Evolutionary conservation across 2,888 invertebrate species (phyloP).

Genomic region (Epinotia demarniana): DNA sequence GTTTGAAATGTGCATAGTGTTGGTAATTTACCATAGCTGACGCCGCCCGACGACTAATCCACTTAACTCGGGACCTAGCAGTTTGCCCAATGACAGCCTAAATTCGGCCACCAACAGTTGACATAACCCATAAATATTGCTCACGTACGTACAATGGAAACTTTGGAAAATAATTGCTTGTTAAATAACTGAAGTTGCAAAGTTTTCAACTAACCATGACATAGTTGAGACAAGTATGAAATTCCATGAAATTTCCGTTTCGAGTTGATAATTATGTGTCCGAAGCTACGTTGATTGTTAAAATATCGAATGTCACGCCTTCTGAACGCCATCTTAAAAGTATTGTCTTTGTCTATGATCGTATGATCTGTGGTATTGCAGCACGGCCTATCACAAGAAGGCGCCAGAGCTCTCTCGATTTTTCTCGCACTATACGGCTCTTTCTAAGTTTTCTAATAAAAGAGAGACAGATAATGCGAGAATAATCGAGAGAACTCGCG

Average conservation of each 20-base stretch:
- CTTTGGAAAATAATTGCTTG: constrained; percentile 47
- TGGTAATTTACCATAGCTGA: constrained; percentile 48
- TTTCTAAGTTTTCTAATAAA: too few relatives aligned
- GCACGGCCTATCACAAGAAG: too few relatives aligned
- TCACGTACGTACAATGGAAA: constrained; percentile 50
- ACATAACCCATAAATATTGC: constrained; percentile 55
- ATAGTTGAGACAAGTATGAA: constrained; percentile 36
- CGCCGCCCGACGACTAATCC: constrained; percentile 63
- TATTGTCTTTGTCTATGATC: too few relatives aligned
- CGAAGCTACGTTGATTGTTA: not conserved
- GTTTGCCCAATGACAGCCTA: constrained; percentile 57
- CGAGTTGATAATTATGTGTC: not conserved
- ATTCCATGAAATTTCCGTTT: constrained; percentile 5
- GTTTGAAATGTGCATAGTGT: constrained; percentile 10
- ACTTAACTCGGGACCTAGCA: constrained; percentile 57
- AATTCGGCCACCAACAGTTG: constrained; percentile 54
- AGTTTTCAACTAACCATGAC: constrained; percentile 30
- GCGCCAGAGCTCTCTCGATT: too few relatives aligned
- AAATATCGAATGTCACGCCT: not conserved
- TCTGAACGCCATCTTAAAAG: too few relatives aligned
- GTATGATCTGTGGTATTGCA: too few relatives aligned
- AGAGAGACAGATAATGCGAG: too few relatives aligned
- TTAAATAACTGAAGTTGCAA: constrained; percentile 38
- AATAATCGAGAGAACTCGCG: too few relatives aligned
- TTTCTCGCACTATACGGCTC: too few relatives aligned